Evolutionary conservation across 1,140 invertebrate genomes (phyloP), one percentile per base, ranked within the genome.

Genomic region (Augochlora pura): DNA sequence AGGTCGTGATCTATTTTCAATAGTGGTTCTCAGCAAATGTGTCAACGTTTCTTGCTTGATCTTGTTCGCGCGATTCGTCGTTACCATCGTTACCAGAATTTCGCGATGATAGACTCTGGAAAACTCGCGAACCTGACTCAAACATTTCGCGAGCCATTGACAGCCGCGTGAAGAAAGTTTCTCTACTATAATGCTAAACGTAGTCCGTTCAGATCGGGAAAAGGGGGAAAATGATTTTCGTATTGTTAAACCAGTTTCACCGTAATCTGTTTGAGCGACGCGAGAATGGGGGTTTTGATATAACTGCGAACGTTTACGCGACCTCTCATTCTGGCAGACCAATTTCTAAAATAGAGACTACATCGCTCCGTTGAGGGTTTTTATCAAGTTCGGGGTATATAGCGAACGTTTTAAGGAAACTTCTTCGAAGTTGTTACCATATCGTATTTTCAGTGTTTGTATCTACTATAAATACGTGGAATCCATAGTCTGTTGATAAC

Each of bases 1-100:
- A 57, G 18, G 8, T n/a, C 6, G 54, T n/a, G 38, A 32, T 49
- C 42, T 38, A 18, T n/a, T 62, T 69, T 23, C 42, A 60, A 27
- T 49, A 38, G 27, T 70, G 54, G 57, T 77, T 69, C 74, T 49
- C 74, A 23, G 65, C 32, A 38, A 77, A 70, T 62, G 59, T 14
- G 25, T 46, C 74, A 46, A 70, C 54, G 23, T 59, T 38, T 69
- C 63, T 65, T 52, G 38, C 25, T 5, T 46, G 9, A 21, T 54
- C 49, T 54, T 21, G 49, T 21, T 18, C 42, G 18, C 54, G 54
- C 21, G 18, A n/a, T n/a, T 57, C 54, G 0, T 57, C 21, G 4
- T 23, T 57, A n/a, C 21, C 49, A 52, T 52, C 18, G 21, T 7
- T 21, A n/a, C 21, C 54, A 21, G 21, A 7, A 57, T n/a, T 2